Evolutionary conservation across 2,888 invertebrate genomes (phyloP).

Genomic region (Caenorhabditis uteleia): DNA sequence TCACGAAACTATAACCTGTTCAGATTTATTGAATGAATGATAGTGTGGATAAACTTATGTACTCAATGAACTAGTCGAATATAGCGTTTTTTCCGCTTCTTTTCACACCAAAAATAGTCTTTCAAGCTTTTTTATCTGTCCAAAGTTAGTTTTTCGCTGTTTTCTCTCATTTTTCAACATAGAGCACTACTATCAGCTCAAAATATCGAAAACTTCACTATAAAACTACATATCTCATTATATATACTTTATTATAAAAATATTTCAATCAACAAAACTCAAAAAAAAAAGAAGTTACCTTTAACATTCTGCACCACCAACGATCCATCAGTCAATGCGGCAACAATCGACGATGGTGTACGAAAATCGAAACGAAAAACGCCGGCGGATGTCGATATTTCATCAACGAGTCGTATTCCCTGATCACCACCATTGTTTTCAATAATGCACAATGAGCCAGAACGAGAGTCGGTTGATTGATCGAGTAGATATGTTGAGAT

Average conservation of each 20-base stretch:
- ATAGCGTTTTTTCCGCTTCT: no score
- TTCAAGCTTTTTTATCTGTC: no score
- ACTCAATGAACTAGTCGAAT: no score
- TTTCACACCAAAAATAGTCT: no score
- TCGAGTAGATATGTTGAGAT: slow-evolving; percentile 53
- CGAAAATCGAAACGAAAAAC: slow-evolving; percentile 52
- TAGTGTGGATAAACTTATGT: no score
- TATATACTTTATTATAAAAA: background rate
- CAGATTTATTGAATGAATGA: no score
- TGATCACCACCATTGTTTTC: background rate
- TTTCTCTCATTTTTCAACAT: no score
- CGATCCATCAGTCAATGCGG: slow-evolving; percentile 47
- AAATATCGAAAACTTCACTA: no score
- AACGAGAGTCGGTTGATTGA: slow-evolving; percentile 18
- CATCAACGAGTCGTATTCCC: slow-evolving; percentile 7
- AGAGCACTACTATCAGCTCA: no score
- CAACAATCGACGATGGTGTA: slow-evolving; percentile 25
- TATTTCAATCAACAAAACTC: no score
- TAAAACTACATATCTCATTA: background rate
- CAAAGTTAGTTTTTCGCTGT: no score
- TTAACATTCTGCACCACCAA: slow-evolving; percentile 27
- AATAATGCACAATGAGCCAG: slow-evolving; percentile 33
- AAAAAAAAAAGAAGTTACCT: slow-evolving; percentile 6
- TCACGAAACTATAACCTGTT: no score
- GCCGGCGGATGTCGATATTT: slow-evolving; percentile 44